Evolutionary conservation across 2,113 vertebrate genomes (phyloP).

Genomic region (Conger conger): DNA sequence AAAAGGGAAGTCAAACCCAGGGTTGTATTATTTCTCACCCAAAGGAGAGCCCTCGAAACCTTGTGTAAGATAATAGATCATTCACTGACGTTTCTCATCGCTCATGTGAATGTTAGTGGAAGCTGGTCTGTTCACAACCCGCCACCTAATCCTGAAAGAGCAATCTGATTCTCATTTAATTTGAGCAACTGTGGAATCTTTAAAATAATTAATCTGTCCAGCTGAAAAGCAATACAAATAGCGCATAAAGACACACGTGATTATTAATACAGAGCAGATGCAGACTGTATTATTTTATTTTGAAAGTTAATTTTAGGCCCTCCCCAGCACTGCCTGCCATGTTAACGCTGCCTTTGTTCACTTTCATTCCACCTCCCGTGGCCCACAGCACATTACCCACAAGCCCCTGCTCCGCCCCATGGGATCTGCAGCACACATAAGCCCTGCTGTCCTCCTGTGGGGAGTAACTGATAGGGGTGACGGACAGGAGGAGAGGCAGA

Average conservation of each 20-base stretch:
- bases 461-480: conserved; percentile 24
- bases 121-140: background rate
- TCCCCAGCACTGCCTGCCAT: background rate
- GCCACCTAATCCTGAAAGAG: too few species aligned
- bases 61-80: background rate
- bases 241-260: too few species aligned
- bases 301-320: too few species aligned
- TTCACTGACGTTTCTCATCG: background rate
- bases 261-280: too few species aligned
- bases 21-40: background rate
- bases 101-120: background rate
- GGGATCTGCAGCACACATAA: conserved; percentile 6
- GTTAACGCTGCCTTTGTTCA: background rate
- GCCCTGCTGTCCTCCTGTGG: background rate
- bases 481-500: conserved; percentile 19
- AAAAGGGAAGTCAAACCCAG: background rate
- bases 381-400: background rate
- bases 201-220: too few species aligned
- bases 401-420: background rate
- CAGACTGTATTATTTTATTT: too few species aligned
- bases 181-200: background rate
- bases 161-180: too few species aligned
- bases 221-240: too few species aligned
- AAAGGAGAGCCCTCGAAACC: background rate
- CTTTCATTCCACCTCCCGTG: conserved; percentile 9